Base-by-base conservation (phyloP, 1,140 invertebrate genomes). In the Belonocnema kinseyi region DNA sequence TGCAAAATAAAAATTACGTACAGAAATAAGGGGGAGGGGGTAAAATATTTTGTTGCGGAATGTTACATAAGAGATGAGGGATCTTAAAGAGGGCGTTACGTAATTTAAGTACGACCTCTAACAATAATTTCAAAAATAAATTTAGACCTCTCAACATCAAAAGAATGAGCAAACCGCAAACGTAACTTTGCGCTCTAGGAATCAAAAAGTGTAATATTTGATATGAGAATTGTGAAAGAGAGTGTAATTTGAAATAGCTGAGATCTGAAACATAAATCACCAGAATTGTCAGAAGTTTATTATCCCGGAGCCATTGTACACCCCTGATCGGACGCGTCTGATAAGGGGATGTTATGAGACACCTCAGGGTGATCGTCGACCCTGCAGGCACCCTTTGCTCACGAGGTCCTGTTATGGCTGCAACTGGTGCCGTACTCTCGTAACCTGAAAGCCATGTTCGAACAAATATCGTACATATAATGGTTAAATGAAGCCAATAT, bases 281-380 rank as follows among this genome's bases (percentile, higher is more conserved):
- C 89, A 91, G 90, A 89, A 91, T 90, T 90, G 90, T 90, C 84
- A 91, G 87, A 83, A 90, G 88, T 90, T 89, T 91, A 86, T 90
- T 90, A 85, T 91, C 88, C 80, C 89, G 86, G 72, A 91, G 88
- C 90, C 90, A 91, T 85, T 91, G 91, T 77, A 89, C 89, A 71
- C 86, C 89, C 85, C 88, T 90, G 86, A 90, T 88, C 81, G 88
- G 90, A 21, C 89, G 87, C 21, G 86, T 88, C 82, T 89, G 90
- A 86, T 91, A 89, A 58, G 89, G 90, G 75, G 90, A 88, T 74
- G 88, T 90, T 83, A 92, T 87, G 82, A 91, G 88, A 86, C 92
- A 92, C 78, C 89, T 91, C 72, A 92, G 84, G 79, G 89, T 92
- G 81, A 92, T 88, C 50, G 90, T 92, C 75, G 91, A 90, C 54